These are phyloP conservation scores for Brachionus rubens DNA, from an alignment of 1,140 invertebrate genomes.

Conservation along the genomic window DNA sequence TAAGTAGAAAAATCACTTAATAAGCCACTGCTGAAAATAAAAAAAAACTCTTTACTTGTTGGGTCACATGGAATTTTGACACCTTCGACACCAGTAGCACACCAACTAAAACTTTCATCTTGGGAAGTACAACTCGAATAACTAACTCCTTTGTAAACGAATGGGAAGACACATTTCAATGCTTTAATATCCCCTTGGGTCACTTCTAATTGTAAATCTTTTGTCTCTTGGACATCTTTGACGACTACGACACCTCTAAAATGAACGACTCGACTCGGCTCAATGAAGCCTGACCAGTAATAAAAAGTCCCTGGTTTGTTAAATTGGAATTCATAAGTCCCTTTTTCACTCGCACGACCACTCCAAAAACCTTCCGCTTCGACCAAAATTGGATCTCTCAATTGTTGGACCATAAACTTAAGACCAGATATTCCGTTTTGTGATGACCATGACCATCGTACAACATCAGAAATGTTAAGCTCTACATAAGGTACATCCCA, in stretches of 20 bases:
- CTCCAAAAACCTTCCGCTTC: constrained; percentile 13
- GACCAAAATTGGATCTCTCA: background rate
- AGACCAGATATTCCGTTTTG: constrained; percentile 43
- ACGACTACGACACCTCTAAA: constrained; percentile 51
- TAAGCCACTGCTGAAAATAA: too few relatives aligned
- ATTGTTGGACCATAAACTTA: constrained; percentile 48
- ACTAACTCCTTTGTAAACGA: background rate
- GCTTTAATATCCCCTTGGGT: background rate
- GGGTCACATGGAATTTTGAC: background rate
- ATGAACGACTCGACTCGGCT: constrained; percentile 47
- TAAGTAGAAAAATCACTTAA: too few relatives aligned
- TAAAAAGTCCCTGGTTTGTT: constrained; percentile 50
- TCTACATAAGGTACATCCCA: constrained; percentile 18
- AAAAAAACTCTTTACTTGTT: too few relatives aligned
- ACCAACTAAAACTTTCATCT: background rate
- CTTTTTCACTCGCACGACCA: background rate
- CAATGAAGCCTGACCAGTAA: constrained; percentile 52
- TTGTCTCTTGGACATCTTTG: constrained; percentile 29
- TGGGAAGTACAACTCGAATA: background rate
- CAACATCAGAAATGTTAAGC: constrained; percentile 49
- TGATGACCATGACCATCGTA: constrained; percentile 51
- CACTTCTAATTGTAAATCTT: constrained; percentile 43
- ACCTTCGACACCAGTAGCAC: background rate
- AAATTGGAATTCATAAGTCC: constrained; percentile 50
- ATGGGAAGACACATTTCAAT: constrained; percentile 23